A percentile compares a stretch with the other conserved stretches of the same genome.
phyloP scores from a whole-genome alignment of 2,888 invertebrate species.

The Drosophila multiciliata region DNA sequence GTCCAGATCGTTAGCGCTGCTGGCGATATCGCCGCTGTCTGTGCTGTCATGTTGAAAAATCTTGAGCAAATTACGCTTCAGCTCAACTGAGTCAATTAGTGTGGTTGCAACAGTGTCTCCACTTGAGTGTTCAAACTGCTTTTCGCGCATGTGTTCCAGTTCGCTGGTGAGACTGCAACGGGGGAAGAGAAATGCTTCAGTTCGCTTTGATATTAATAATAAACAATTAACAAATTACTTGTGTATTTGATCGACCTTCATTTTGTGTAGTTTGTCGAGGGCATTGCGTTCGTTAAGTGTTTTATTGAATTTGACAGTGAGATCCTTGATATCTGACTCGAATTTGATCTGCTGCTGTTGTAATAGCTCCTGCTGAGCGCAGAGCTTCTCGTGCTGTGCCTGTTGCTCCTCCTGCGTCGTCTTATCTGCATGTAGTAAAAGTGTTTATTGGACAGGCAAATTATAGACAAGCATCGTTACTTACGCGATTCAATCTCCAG shows the following conservation, averaged over 20 bases:
- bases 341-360: slow-evolving; percentile 71
- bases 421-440: slow-evolving; percentile 67
- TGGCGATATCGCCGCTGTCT: slow-evolving; percentile 55
- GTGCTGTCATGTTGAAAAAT: slow-evolving; percentile 78
- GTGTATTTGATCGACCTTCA: slow-evolving; percentile 82
- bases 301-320: slow-evolving; percentile 75
- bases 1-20: slow-evolving; percentile 76
- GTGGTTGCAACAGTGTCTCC: not conserved
- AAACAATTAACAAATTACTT: slow-evolving; percentile 52
- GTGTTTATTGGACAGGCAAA: not conserved
- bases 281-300: slow-evolving; percentile 81
- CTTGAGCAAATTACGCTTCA: slow-evolving; percentile 83
- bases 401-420: slow-evolving; percentile 79
- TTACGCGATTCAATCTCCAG: slow-evolving; percentile 83
- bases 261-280: slow-evolving; percentile 82
- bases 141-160: slow-evolving; percentile 73
- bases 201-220: not conserved
- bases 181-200: not conserved
- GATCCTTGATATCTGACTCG: slow-evolving; percentile 77
- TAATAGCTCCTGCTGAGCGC: slow-evolving; percentile 70
- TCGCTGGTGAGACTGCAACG: slow-evolving; percentile 60
- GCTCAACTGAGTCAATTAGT: slow-evolving; percentile 69
- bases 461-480: slow-evolving; percentile 25
- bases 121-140: slow-evolving; percentile 47
- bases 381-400: slow-evolving; percentile 78